Evolutionary conservation across 2,797 vertebrate species (phyloP).

Genomic region (Schizothorax lantsangensis): DNA sequence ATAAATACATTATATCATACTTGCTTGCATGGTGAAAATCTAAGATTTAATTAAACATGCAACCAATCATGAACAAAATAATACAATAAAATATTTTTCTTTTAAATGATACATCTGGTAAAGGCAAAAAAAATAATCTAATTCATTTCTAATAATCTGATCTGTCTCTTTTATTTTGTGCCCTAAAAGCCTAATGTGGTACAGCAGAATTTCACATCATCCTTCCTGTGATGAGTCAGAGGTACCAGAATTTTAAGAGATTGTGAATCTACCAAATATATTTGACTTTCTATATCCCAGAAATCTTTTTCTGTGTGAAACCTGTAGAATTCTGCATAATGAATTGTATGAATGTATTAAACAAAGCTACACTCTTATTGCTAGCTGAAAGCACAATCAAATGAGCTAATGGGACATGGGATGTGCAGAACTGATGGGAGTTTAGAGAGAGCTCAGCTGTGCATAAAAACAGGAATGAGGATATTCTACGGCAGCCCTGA

Average conservation of each 20-base stretch:
- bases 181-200: neutral
- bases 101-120: neutral
- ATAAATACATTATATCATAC: no score
- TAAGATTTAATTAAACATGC: neutral
- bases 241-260: neutral
- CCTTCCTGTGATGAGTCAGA: neutral
- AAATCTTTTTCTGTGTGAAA: neutral
- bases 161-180: neutral
- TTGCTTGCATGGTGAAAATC: neutral
- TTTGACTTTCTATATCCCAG: neutral
- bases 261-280: neutral
- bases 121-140: neutral
- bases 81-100: neutral
- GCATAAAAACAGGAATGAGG: neutral
- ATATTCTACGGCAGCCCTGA: slow-evolving; percentile 24
- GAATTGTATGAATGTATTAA: neutral
- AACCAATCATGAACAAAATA: neutral
- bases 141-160: neutral
- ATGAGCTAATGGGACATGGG: neutral
- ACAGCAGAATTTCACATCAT: neutral
- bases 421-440: slow-evolving; percentile 13
- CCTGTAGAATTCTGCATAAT: neutral
- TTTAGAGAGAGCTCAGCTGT: slow-evolving; percentile 20
- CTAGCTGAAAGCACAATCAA: neutral
- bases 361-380: neutral